phyloP scores from a whole-genome alignment of 1,140 invertebrate species.

The Ceratina calcarata region DNA sequence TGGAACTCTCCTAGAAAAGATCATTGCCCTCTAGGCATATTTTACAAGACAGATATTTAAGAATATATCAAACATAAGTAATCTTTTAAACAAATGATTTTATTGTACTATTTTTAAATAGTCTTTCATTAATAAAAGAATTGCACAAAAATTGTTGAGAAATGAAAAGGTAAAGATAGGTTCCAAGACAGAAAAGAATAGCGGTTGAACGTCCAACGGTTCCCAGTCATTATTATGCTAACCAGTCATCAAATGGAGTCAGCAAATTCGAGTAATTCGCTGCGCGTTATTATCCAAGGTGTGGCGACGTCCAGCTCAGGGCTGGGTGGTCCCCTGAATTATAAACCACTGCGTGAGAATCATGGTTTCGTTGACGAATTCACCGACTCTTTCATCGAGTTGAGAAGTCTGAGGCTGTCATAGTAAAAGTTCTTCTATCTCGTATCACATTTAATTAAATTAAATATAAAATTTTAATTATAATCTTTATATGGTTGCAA shows the following conservation, averaged over 20 bases:
- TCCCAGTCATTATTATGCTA: conserved; percentile 59
- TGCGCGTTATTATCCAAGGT: conserved; percentile 74
- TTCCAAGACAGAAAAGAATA: conserved; percentile 14
- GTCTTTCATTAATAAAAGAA: background rate
- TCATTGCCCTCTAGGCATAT: too few species aligned
- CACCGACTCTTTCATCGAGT: conserved; percentile 26
- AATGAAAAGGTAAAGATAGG: too few species aligned
- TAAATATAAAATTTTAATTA: background rate
- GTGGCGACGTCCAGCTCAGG: conserved; percentile 66
- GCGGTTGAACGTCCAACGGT: conserved; percentile 41
- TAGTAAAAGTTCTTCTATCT: background rate
- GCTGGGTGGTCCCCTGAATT: conserved; percentile 72
- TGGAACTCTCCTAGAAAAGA: background rate
- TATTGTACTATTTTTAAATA: background rate
- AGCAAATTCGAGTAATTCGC: conserved; percentile 68
- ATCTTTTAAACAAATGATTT: background rate
- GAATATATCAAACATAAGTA: too few species aligned
- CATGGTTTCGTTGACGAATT: conserved; percentile 68
- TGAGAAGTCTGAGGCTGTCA: conserved; percentile 13
- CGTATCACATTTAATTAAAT: background rate
- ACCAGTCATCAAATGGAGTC: conserved; percentile 67
- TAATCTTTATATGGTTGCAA: too few species aligned
- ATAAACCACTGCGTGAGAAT: conserved; percentile 71
- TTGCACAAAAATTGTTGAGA: background rate
- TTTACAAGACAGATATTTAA: too few species aligned